Evolutionary conservation across 2,797 vertebrate species (phyloP).

Genomic region (Spondyliosoma cantharus): DNA sequence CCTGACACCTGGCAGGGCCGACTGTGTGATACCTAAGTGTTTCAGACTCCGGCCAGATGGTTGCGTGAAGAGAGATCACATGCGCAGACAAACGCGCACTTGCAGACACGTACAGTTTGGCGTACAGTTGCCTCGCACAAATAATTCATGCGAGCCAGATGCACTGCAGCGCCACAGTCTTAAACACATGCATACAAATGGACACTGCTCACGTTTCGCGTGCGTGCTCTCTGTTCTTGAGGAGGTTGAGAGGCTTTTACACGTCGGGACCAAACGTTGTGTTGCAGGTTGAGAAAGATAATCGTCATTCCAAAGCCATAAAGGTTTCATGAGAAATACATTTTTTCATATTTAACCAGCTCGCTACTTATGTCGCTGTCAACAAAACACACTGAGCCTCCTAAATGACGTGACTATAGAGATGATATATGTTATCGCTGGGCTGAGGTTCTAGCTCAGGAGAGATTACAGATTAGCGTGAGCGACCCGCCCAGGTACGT

Average conservation of each 20-base stretch:
- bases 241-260: slow-evolving; percentile 23
- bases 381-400: neutral
- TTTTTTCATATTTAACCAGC: neutral
- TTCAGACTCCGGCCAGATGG: slow-evolving; percentile 81
- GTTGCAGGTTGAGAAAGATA: slow-evolving; percentile 2
- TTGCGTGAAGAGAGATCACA: slow-evolving; percentile 59
- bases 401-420: neutral
- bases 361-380: neutral
- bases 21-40: slow-evolving; percentile 75
- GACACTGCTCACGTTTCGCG: slow-evolving; percentile 20
- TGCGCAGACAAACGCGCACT: slow-evolving; percentile 32
- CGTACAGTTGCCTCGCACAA: slow-evolving; percentile 69
- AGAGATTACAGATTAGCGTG: neutral
- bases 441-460: neutral
- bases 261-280: slow-evolving; percentile 1
- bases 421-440: neutral
- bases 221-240: slow-evolving; percentile 7
- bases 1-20: slow-evolving; percentile 75
- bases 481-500: slow-evolving; percentile 4
- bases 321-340: neutral
- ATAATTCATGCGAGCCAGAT: slow-evolving; percentile 82
- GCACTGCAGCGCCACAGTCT: slow-evolving; percentile 60
- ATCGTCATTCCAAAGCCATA: neutral
- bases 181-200: slow-evolving; percentile 50
- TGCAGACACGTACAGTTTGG: slow-evolving; percentile 56